phyloP scores from a whole-genome alignment of 2,113 vertebrate genomes.

The Labeo rohita region DNA sequence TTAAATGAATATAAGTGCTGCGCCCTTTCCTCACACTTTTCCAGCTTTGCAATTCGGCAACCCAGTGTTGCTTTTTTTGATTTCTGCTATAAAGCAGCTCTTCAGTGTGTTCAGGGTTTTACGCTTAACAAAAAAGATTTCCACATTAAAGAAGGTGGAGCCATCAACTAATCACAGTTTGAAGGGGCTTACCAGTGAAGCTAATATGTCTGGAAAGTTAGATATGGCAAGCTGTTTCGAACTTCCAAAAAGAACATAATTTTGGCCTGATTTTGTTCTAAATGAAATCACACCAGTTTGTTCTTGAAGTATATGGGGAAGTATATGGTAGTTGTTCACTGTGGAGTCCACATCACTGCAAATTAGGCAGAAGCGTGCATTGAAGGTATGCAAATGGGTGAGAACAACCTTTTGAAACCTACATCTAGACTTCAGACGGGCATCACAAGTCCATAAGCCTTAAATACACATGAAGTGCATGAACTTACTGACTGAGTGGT shows the following conservation, averaged over 20 bases:
- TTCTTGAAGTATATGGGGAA: neutral
- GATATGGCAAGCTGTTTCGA: neutral
- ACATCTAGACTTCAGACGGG: neutral
- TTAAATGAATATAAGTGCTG: no score
- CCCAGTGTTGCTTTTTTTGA: neutral
- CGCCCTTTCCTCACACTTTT: neutral
- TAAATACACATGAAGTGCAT: neutral
- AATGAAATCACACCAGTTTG: no score
- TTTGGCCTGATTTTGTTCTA: neutral
- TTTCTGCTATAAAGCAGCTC: neutral
- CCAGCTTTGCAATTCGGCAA: neutral
- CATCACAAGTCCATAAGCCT: neutral
- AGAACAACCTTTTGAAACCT: neutral
- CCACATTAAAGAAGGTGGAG: neutral
- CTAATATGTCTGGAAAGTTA: neutral
- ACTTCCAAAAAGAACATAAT: neutral
- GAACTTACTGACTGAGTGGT: neutral
- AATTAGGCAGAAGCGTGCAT: neutral
- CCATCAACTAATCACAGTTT: neutral
- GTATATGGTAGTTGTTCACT: neutral
- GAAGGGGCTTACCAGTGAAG: neutral
- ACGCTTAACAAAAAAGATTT: neutral
- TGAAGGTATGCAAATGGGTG: neutral
- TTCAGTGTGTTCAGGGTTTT: neutral
- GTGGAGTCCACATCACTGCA: neutral